Base-by-base conservation (phyloP, 2,113 vertebrate genomes). In the Rousettus leschenaultii region DNA sequence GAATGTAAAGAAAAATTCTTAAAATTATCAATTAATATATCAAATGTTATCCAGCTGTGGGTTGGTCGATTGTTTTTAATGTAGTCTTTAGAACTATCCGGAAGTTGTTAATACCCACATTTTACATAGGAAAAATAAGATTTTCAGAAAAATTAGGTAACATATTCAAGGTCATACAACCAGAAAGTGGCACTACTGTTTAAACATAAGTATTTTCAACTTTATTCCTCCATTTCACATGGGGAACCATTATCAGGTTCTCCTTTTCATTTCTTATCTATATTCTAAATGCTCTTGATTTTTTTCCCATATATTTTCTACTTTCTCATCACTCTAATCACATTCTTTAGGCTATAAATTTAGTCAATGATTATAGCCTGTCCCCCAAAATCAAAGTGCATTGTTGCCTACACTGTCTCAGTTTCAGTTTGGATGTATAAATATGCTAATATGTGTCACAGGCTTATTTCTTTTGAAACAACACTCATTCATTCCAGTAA, bases 251-350 rank as follows among this genome's bases (percentile, higher is more conserved):
- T 19, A 71, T 45, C 7, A 80, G 10, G 7, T 91, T 84, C 15
- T 65, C 45, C 21, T 71, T 86, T 91, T 88, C 22, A 89, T 86
- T 87, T 91, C 45, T 33, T n/a, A 21, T 57, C 6, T 45, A 33
- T 89, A 26, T 82, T 51, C 28, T 65, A 86, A 94, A 45, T 45
- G 5, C 12, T 33, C 18, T 33, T 63, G 59, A 1, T 40, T 82
- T 85, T 51, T 48, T 86, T 80, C 16, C 51, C 13, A 40, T 43
- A 7, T 71, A n/a, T 57, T 88, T 93, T 82, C 10, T 85, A 75
- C 5, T 89, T 96, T 94, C 24, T 86, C 19, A 51, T 75, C 48
- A 88, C n/a, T 91, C 13, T 87, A 80, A 77, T 82, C 22, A 88
- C 16, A 65, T 65, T 77, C 22, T 38, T 48, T 43, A 55, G 22